Base-by-base conservation (phyloP, 2,113 vertebrate genomes). In the Rutilus rutilus region DNA sequence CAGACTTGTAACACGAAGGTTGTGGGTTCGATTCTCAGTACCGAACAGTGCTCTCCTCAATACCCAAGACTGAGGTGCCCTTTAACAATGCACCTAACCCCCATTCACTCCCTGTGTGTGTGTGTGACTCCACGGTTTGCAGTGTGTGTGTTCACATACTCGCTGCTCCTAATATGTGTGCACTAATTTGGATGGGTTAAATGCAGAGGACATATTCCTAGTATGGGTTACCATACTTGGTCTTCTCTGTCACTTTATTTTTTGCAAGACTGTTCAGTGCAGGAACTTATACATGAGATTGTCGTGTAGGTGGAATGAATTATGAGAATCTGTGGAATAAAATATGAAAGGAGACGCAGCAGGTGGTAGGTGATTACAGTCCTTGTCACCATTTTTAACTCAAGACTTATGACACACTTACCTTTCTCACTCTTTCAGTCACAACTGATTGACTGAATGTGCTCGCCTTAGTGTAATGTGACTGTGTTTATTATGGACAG, bases 301-400 rank as follows among this genome's bases (percentile, higher is more conserved):
- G 65, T 85, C 27, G 74, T 85, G 80, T 64, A 65, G 74, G 80
- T 84, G 87, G 76, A 84, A 86, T 83, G 33, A 74, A 62, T 87
- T 57, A 80, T 84, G 54, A 76, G 25, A 74, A 52, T 47, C 23
- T 62, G 81, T 76, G 52, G 59, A 73, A 87, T 62, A 64, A 65
- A 82, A 19, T 76, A 47, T 67, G 47, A 82, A 59, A 80, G 84
- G 39, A 54, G 60, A 74, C 12, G 10, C 81, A 84, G 85, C 79
- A 42, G 50, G 86, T 7, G 25, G 74, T 39, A 30, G 52, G 23
- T 78, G 75, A 73, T 87, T 79, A 87, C 57, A 67, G 81, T 45
- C 50, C 64, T 80, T 21, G 47, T 45, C 50, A 71, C 47, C 77
- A 79, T 52, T 54, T 60, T 67, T 57, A 64, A 30, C 78, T 81